phyloP scores from a whole-genome alignment of 2,797 vertebrate genomes.

The Pteronotus mesoamericanus region DNA sequence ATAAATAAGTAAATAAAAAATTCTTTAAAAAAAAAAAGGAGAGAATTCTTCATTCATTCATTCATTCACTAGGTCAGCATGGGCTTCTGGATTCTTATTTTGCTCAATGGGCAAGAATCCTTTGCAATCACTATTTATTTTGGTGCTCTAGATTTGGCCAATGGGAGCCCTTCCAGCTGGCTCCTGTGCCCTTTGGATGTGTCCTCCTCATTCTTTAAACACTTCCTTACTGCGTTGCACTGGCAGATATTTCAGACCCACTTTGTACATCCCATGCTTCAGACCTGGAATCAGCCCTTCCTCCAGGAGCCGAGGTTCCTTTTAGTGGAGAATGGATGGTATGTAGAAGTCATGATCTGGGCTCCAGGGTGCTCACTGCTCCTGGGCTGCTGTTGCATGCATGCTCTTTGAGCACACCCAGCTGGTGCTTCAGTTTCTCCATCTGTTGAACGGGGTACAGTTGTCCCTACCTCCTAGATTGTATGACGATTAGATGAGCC shows the following conservation, averaged over 20 bases:
- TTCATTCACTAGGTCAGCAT: not conserved
- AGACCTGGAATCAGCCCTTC: not conserved
- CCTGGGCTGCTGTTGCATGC: not conserved
- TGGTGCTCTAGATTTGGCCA: not conserved
- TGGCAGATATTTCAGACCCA: not conserved
- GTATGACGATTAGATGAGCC: not conserved
- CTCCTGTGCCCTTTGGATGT: fast-evolving
- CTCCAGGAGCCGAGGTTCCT: not conserved
- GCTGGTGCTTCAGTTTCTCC: not conserved
- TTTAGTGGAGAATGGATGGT: not conserved
- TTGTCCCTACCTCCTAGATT: not conserved
- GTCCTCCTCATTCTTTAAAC: not conserved
- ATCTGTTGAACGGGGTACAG: not conserved
- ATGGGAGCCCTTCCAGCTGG: not conserved
- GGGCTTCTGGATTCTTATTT: not conserved
- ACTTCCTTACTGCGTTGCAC: not conserved
- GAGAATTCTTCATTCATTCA: not conserved
- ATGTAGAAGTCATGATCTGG: not conserved
- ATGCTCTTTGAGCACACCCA: not conserved
- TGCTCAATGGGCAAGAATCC: not conserved
- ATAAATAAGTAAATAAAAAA: no score
- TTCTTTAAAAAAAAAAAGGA: no score
- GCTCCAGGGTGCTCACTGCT: not conserved
- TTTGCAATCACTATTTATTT: not conserved
- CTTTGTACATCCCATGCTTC: not conserved